phyloP scores from a whole-genome alignment of 2,888 invertebrate genomes.

The Corbicula japonica region DNA sequence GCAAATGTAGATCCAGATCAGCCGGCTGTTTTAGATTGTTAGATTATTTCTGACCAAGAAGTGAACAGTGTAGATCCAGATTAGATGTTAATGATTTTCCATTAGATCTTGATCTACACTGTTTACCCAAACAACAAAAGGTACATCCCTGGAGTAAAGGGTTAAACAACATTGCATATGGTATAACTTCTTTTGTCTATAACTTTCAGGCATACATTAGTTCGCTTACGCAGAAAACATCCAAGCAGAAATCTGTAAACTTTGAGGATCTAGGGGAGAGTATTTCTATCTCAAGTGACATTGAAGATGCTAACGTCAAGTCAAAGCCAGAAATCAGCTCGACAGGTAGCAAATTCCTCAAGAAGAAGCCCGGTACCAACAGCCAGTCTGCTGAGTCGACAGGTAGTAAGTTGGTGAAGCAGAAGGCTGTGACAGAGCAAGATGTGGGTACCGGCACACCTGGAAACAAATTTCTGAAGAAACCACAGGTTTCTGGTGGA shows the following conservation, averaged over 20 bases:
- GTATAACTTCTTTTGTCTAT: too few relatives aligned
- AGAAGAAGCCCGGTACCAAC: constrained; percentile 66
- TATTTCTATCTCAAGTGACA: constrained; percentile 80
- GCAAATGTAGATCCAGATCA: too few relatives aligned
- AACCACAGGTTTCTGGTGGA: constrained; percentile 63
- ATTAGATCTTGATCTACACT: too few relatives aligned
- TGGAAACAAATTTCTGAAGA: constrained; percentile 67
- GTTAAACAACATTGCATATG: too few relatives aligned
- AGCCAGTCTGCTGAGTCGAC: constrained; percentile 47
- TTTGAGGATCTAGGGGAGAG: constrained; percentile 81
- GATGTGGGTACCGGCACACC: constrained; percentile 8
- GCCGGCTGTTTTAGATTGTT: too few relatives aligned
- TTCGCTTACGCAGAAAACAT: constrained; percentile 76
- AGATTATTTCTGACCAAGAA: too few relatives aligned
- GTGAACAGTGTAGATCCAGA: too few relatives aligned
- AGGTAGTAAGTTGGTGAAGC: constrained; percentile 79
- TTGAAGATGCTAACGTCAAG: constrained; percentile 59
- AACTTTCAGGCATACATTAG: constrained; percentile 78
- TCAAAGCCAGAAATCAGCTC: constrained; percentile 51
- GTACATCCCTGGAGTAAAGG: too few relatives aligned
- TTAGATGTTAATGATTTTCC: too few relatives aligned
- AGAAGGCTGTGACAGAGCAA: constrained; percentile 46
- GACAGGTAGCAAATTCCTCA: constrained; percentile 77
- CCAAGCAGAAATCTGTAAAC: constrained; percentile 74
- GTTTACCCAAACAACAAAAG: too few relatives aligned